Conservation (phyloP, 2,888 invertebrate genomes). For the Notodonta ziczac region DNA sequence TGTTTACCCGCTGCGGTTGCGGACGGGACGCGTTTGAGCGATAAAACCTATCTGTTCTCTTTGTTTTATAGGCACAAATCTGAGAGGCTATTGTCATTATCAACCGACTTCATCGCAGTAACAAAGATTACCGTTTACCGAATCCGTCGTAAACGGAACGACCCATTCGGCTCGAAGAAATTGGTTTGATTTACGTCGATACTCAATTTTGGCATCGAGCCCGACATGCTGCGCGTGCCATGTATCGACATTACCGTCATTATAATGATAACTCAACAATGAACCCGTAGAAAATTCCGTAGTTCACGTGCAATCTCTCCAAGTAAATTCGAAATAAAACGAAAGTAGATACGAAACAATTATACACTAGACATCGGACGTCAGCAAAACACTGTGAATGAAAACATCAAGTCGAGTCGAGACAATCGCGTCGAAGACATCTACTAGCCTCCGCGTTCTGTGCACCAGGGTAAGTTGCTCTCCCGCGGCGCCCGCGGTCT, state of each 20-base stretch:
- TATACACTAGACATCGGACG: constrained; percentile 53
- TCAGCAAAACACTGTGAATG: constrained; percentile 78
- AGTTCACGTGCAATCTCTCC: constrained; percentile 22
- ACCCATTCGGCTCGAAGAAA: constrained; percentile 13
- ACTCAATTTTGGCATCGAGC: constrained; percentile 16
- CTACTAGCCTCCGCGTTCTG: constrained; percentile 46
- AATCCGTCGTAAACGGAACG: constrained; percentile 11
- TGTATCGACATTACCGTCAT: constrained; percentile 10
- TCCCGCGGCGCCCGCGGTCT: constrained; percentile 34
- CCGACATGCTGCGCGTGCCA: constrained; percentile 13
- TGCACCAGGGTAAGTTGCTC: constrained; percentile 50
- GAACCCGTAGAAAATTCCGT: constrained; percentile 17
- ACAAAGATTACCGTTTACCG: constrained; percentile 9
- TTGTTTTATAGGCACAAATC: not conserved
- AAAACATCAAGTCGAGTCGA: constrained; percentile 67
- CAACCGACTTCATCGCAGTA: constrained; percentile 1
- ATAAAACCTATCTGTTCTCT: not conserved
- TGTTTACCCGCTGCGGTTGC: not conserved
- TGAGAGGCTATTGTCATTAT: constrained; percentile 3
- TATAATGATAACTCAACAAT: constrained; percentile 21
- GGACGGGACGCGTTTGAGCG: not conserved
- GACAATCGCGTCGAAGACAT: constrained; percentile 64
- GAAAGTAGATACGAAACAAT: constrained; percentile 58
- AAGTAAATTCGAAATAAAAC: constrained; percentile 48
- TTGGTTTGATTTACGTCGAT: constrained; percentile 18